A percentile compares a stretch with the other conserved stretches of the same genome.
Evolutionary conservation across 2,113 vertebrate genomes (phyloP).

Genomic region (Setophaga petechia): DNA sequence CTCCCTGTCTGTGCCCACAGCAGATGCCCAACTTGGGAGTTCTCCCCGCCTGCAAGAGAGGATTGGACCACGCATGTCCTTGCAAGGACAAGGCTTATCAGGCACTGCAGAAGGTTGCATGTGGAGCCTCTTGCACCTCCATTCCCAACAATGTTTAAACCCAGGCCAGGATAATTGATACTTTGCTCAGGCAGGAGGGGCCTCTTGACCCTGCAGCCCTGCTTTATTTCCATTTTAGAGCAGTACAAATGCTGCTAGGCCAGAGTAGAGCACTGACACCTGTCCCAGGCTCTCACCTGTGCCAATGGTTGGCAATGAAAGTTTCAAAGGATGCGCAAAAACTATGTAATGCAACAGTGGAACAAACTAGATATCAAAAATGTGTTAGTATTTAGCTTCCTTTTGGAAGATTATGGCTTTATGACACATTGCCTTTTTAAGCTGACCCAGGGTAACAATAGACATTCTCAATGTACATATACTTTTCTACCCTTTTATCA

Average conservation of each 20-base stretch:
- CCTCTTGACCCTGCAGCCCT: not conserved
- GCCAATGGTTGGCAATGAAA: not conserved
- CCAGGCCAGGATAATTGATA: not conserved
- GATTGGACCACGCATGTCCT: accelerated
- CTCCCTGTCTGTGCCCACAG: accelerated
- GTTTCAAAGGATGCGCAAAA: not conserved
- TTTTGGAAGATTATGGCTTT: not conserved
- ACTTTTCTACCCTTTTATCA: not conserved
- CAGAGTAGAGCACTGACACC: accelerated
- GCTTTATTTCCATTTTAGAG: not conserved
- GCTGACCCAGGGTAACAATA: not conserved
- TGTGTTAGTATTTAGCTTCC: not conserved
- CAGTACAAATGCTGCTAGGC: not conserved
- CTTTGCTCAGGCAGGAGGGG: not conserved
- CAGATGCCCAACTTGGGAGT: accelerated
- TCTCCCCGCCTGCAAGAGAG: not conserved
- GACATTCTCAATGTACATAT: not conserved
- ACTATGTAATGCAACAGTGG: accelerated
- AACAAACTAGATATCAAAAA: not conserved
- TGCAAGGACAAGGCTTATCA: not conserved
- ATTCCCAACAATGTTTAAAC: not conserved
- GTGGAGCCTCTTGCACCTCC: not conserved
- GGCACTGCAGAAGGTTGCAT: not conserved
- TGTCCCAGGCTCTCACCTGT: not conserved
- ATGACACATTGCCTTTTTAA: not conserved